Evolutionary conservation across 2,888 invertebrate genomes (phyloP), one percentile per base, ranked within the genome.

Genomic region (Pollenia angustigena): DNA sequence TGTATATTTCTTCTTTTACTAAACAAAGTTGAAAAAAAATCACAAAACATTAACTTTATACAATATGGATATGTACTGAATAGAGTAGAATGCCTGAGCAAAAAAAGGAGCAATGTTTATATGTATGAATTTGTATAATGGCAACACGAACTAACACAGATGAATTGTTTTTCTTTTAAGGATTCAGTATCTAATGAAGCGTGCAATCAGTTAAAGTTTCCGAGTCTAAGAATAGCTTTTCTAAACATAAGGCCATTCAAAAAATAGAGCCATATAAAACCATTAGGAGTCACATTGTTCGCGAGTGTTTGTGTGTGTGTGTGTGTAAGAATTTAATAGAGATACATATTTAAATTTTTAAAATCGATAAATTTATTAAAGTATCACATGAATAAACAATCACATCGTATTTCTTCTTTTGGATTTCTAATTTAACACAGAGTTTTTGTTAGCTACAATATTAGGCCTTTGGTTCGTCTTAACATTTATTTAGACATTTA

Each of bases 171-270:
- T 56, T 64, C 71, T 69, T 50, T 64, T 76, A 69, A 80, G 75
- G 80, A 85, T 75, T 85, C 62, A 80, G 48, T 52, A 71, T 64
- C 80, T 85, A 85, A 85, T 85, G 80, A 85, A 85, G 85, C 76
- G 75, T 81, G 46, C 75, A 85, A 80, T 85, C 85, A 85, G 85
- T 81, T 75, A 52, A 81, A 76, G 69, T 71, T 80, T 64, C 46
- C 23, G 18, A 76, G 50, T 71, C 42, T 50, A 60, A 42, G 40
- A 58, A 79, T 58, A 64, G 50, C 66, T 50, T 69, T 69, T 64
- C n/a, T 50, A 52, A 48, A 69, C 23, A 76, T 40, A 18, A 66
- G 58, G n/a, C 23, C 68, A 58, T 40, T n/a, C n/a, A 52, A 52
- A 71, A 54, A 71, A 54, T 52, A 42, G 12, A 54, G 16, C 54